phyloP scores from a whole-genome alignment of 2,113 vertebrate genomes.

The Leucopternis melanops region DNA sequence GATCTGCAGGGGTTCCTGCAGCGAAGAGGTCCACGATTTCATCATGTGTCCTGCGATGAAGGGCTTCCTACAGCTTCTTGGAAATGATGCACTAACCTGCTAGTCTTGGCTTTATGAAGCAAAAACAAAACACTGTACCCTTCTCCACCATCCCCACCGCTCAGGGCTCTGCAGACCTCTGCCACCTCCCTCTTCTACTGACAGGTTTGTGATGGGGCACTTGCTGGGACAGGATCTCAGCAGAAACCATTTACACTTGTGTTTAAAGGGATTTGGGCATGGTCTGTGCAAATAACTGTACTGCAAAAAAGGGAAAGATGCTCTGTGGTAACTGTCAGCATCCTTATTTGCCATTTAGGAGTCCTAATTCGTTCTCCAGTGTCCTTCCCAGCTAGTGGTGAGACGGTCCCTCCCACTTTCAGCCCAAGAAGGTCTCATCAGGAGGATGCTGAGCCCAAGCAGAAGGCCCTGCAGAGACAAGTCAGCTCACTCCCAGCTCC shows the following conservation, averaged over 20 bases:
- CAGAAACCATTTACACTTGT: not conserved
- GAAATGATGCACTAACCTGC: not conserved
- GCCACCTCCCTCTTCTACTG: not conserved
- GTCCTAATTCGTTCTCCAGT: not conserved
- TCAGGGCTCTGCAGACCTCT: not conserved
- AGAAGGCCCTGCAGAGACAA: not conserved
- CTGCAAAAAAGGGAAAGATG: not conserved
- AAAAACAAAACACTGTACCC: not conserved
- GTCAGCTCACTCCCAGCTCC: not conserved
- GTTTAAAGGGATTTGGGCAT: not conserved
- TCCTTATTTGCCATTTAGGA: not conserved
- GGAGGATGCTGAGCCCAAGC: not conserved
- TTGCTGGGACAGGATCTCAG: not conserved
- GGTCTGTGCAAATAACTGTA: not conserved
- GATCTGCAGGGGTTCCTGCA: not conserved
- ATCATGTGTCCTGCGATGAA: not conserved
- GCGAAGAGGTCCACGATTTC: not conserved
- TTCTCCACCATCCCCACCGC: not conserved
- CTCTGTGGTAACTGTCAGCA: not conserved
- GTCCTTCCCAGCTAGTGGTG: not conserved
- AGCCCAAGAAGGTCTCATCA: not conserved
- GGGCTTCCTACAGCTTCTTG: not conserved
- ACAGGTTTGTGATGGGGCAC: fast-evolving
- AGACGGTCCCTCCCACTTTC: not conserved
- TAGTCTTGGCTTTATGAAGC: not conserved